Percentiles rank a stretch among this genome's conserved stretches.
Conservation (phyloP, 2,113 vertebrate genomes). For the Pedionomus torquatus region DNA sequence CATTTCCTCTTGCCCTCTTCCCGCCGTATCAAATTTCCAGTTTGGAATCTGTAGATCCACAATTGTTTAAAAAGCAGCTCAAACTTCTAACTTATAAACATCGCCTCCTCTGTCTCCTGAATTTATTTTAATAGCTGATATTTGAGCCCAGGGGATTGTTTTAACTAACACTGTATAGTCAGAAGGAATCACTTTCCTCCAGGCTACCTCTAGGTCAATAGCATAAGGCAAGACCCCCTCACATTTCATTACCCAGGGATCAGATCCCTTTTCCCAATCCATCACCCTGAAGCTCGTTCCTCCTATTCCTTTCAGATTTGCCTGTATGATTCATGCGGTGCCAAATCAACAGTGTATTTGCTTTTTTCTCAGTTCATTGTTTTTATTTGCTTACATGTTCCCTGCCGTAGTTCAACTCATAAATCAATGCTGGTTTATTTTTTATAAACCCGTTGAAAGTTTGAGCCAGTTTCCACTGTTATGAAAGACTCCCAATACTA, state of each 20-base stretch:
- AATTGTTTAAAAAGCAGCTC: constrained; percentile 75
- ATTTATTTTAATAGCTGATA: constrained; percentile 83
- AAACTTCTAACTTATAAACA: constrained; percentile 74
- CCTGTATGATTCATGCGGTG: constrained; percentile 44
- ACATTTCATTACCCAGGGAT: constrained; percentile 67
- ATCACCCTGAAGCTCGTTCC: constrained; percentile 40
- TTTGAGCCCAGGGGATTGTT: constrained; percentile 76
- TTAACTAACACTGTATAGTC: constrained; percentile 77
- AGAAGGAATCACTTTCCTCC: constrained; percentile 74
- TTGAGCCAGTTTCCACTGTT: constrained; percentile 62
- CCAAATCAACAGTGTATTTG: constrained; percentile 66
- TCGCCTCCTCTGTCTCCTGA: constrained; percentile 76
- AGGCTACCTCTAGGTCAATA: constrained; percentile 73
- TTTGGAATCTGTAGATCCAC: constrained; percentile 72
- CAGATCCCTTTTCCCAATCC: constrained; percentile 58
- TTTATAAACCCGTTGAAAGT: constrained; percentile 65
- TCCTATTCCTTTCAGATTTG: constrained; percentile 38
- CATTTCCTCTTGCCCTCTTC: constrained; percentile 73
- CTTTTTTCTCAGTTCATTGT: constrained; percentile 60
- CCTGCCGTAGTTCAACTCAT: constrained; percentile 62
- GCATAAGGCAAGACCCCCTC: constrained; percentile 67
- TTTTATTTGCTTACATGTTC: constrained; percentile 75
- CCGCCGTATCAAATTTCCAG: constrained; percentile 73
- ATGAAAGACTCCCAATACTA: constrained; percentile 60
- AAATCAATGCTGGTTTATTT: constrained; percentile 68